phyloP scores from a whole-genome alignment of 1,140 invertebrate genomes.

The Philotrypesis tridentata region DNA sequence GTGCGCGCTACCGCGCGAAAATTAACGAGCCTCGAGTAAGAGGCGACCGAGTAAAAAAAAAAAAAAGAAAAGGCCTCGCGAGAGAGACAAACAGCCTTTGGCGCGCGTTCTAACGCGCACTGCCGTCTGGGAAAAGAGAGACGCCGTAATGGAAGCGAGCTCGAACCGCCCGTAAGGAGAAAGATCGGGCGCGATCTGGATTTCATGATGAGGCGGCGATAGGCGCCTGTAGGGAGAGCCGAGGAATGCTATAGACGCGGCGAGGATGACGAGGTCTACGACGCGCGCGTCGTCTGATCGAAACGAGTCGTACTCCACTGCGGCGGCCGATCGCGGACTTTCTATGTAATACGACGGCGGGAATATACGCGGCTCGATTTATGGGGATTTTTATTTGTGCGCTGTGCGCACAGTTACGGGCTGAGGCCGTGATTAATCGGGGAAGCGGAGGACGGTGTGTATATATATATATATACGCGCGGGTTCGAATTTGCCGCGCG shows the following conservation, averaged over 20 bases:
- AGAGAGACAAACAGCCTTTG: too few species aligned
- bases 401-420: too few species aligned
- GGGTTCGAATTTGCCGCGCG: too few species aligned
- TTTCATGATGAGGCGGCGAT: neutral
- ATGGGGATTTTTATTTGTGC: neutral
- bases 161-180: neutral
- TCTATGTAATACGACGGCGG: neutral
- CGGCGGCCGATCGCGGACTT: neutral
- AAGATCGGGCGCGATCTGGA: constrained; percentile 17
- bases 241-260: neutral
- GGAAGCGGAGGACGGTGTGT: too few species aligned
- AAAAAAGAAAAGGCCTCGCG: neutral
- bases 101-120: too few species aligned
- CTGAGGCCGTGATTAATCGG: too few species aligned
- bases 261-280: too few species aligned
- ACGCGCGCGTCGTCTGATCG: constrained; percentile 7
- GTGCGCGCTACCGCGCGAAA: too few species aligned
- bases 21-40: constrained; percentile 13
- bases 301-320: constrained; percentile 28
- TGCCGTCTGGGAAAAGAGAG: too few species aligned
- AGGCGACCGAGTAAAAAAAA: too few species aligned
- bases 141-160: too few species aligned
- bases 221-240: neutral
- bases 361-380: neutral
- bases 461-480: too few species aligned